These are phyloP conservation scores for Psix sp. DNA, from an alignment of 1,140 invertebrate species.

Conservation along the genomic window DNA sequence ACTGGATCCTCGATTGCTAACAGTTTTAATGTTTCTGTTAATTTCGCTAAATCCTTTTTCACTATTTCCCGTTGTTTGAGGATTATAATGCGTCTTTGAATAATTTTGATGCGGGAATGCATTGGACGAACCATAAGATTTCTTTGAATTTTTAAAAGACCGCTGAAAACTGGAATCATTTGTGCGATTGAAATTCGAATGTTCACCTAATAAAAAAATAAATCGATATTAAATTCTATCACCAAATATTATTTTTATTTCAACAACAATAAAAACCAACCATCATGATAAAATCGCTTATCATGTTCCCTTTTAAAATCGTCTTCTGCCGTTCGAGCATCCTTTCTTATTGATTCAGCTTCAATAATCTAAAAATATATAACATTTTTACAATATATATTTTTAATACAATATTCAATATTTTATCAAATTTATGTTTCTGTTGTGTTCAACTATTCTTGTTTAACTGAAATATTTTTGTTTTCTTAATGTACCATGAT, in stretches of 20 bases:
- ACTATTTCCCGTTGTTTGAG: slow-evolving; percentile 37
- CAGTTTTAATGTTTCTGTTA: slow-evolving; percentile 68
- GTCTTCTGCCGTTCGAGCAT: slow-evolving; percentile 39
- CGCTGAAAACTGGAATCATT: slow-evolving; percentile 58
- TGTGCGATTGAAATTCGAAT: slow-evolving; percentile 57
- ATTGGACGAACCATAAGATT: slow-evolving; percentile 51
- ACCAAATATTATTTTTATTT: not conserved
- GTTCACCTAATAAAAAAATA: slow-evolving; percentile 53
- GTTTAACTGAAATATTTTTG: too few relatives aligned
- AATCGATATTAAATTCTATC: too few relatives aligned
- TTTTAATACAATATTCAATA: too few relatives aligned
- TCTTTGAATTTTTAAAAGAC: slow-evolving; percentile 58
- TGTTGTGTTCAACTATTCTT: too few relatives aligned
- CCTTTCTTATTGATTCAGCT: slow-evolving; percentile 61
- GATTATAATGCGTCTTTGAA: slow-evolving; percentile 25
- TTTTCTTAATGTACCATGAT: too few relatives aligned
- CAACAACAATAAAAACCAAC: slow-evolving; percentile 9
- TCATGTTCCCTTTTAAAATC: slow-evolving; percentile 65
- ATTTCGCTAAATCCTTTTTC: slow-evolving; percentile 63
- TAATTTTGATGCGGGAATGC: slow-evolving; percentile 38
- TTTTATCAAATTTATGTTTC: too few relatives aligned
- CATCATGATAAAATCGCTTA: slow-evolving; percentile 56
- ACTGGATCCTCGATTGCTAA: slow-evolving; percentile 60
- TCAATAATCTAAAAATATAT: slow-evolving; percentile 53
- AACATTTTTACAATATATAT: slow-evolving; percentile 10